These are phyloP conservation scores for Oryzias melastigma DNA, from an alignment of 2,113 vertebrate species.

Conservation along the genomic window DNA sequence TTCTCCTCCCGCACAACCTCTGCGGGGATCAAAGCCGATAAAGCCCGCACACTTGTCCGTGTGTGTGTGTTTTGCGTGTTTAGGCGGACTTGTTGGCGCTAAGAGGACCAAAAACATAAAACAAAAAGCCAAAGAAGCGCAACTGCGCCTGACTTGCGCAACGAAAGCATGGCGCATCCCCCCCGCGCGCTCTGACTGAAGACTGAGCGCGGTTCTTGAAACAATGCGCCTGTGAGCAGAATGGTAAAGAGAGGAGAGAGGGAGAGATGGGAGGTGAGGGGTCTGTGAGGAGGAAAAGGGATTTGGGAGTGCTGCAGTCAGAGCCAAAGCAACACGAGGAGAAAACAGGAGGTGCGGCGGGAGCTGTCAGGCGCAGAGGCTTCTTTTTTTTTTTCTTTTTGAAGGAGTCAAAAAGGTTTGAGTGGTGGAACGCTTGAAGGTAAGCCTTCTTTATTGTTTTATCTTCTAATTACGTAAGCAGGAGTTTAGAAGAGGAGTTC, in stretches of 20 bases:
- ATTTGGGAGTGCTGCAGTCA: conserved; percentile 65
- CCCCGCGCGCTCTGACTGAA: background rate
- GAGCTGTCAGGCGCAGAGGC: conserved; percentile 37
- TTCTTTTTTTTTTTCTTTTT: background rate
- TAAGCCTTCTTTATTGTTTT: background rate
- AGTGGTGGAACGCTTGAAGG: conserved; percentile 1
- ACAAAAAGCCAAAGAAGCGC: conserved; percentile 39
- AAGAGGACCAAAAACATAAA: background rate
- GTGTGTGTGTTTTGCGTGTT: background rate
- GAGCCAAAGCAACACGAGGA: conserved; percentile 32
- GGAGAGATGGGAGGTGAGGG: conserved; percentile 20
- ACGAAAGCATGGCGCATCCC: conserved; percentile 20
- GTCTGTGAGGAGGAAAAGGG: conserved; percentile 33
- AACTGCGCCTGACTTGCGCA: conserved; percentile 21
- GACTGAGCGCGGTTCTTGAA: conserved; percentile 25
- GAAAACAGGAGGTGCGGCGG: conserved; percentile 18
- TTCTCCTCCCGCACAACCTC: background rate
- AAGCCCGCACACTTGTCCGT: background rate
- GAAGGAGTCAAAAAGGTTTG: background rate
- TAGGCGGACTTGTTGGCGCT: background rate
- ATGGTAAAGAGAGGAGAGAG: conserved; percentile 59
- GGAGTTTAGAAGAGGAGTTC: too few species aligned
- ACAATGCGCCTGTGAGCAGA: conserved; percentile 65
- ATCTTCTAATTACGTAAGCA: too few species aligned
- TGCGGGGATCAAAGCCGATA: conserved; percentile 19